Conservation (phyloP, 2,113 vertebrate genomes). For the Mesoclemmys tuberculata region DNA sequence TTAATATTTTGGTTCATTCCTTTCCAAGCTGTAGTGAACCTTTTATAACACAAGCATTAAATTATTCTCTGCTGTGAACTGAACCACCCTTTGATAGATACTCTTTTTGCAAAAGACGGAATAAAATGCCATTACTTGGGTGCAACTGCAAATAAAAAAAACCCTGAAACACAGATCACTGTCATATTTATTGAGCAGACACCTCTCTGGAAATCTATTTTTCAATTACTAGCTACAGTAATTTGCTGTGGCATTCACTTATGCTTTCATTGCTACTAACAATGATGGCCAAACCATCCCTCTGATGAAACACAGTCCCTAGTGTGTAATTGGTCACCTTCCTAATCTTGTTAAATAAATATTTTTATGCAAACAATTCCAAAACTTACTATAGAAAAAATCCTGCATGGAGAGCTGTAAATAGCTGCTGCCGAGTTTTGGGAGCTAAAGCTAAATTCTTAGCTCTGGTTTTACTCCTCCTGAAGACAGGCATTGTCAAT, state of each 20-base stretch:
- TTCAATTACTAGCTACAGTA: not conserved
- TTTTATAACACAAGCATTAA: not conserved
- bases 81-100: not conserved
- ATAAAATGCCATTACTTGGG: not conserved
- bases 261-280: not conserved
- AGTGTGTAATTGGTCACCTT: not conserved
- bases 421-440: slow-evolving; percentile 79
- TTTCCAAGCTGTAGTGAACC: not conserved
- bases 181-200: not conserved
- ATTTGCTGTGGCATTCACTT: not conserved
- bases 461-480: slow-evolving; percentile 75
- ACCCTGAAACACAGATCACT: not conserved
- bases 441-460: slow-evolving; percentile 80
- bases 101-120: not conserved
- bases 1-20: not conserved
- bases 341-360: not conserved
- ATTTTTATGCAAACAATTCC: not conserved
- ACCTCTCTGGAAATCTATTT: not conserved
- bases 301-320: not conserved
- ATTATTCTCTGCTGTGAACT: slow-evolving; percentile 18
- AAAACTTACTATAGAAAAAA: slow-evolving; percentile 81
- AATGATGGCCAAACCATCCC: not conserved
- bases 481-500: slow-evolving; percentile 76
- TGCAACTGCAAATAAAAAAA: not conserved
- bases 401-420: slow-evolving; percentile 79